Base-by-base conservation (phyloP, 2,797 vertebrate species). In the Euthynnus affinis region DNA sequence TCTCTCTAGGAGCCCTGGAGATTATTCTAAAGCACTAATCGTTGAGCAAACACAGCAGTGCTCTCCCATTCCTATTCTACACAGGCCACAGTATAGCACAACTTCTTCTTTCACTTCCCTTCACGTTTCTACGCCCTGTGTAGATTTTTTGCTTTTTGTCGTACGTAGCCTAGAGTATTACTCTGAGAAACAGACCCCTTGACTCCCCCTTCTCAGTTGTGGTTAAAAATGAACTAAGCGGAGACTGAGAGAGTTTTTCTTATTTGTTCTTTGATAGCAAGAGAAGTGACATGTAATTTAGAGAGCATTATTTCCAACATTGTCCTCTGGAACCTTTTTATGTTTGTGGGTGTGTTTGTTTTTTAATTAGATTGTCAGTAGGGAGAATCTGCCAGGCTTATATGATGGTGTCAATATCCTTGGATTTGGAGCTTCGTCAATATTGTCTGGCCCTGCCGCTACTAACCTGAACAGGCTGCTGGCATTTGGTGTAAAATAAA, bases 21-120 rank as follows among this genome's bases (percentile, higher is more conserved):
- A 98, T 99, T 98, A 98, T 99, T 99, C 97, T 98, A 97, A 98
- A 97, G 96, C 97, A 95, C 96, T 99, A 99, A 99, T 99, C 98
- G 98, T 96, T 99, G 98, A 98, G 98, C 98, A 99, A 99, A 99
- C 98, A 99, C 97, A 97, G 97, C 98, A 97, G 97, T 98, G 96
- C 96, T 97, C 96, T 96, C 96, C 96, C 96, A 88, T 96, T 96
- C 97, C 96, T 95, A 96, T 96, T 96, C 96, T 96, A 95, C 96
- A 97, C 96, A 96, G 95, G 95, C 96, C 96, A 97, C 97, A 97
- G 96, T 97, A 96, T 96, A 96, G 92, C 46, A 93, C 96, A 96
- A 98, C 97, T 97, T 94, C 84, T 90, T 93, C 91, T 94, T 92
- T 93, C 85, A 88, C 90, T 91, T 91, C 85, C 78, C 88, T 81